Evolutionary conservation across 2,797 vertebrate species (phyloP).

Genomic region (Alcedo quadribrachys): DNA sequence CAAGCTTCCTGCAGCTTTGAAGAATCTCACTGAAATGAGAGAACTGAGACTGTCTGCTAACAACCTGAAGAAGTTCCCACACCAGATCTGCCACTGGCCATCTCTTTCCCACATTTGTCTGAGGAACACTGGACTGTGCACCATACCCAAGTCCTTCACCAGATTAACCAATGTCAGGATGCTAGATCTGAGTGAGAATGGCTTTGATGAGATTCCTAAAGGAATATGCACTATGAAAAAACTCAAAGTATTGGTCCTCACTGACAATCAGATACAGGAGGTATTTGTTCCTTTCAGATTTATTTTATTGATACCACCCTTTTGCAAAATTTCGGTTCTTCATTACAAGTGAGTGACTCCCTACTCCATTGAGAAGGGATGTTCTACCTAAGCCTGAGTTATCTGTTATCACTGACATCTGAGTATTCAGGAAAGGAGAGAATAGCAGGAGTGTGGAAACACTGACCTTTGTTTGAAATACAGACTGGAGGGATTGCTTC

Average conservation of each 20-base stretch:
- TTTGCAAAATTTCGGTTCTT: neutral
- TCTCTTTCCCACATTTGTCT: constrained; percentile 39
- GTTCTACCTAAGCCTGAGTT: neutral
- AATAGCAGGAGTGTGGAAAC: neutral
- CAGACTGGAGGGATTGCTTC: neutral
- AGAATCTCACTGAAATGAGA: neutral
- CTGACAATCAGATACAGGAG: constrained; percentile 71
- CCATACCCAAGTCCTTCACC: neutral
- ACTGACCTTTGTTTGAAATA: neutral
- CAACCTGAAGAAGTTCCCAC: constrained; percentile 39
- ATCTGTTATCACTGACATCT: neutral
- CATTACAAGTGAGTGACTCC: neutral
- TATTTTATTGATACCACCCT: neutral
- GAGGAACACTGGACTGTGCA: neutral
- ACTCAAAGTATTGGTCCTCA: constrained; percentile 66
- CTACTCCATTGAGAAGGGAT: neutral
- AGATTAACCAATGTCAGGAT: constrained; percentile 4
- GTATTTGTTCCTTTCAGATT: constrained; percentile 25
- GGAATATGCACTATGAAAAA: constrained; percentile 47
- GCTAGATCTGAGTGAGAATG: constrained; percentile 69
- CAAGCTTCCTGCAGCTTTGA: constrained; percentile 9
- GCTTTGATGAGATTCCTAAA: constrained; percentile 29
- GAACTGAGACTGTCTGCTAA: constrained; percentile 55
- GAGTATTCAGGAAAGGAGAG: neutral
- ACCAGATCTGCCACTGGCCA: neutral